These are phyloP conservation scores for Cyclura pinguis DNA, from an alignment of 2,797 vertebrate genomes.

Conservation along the genomic window DNA sequence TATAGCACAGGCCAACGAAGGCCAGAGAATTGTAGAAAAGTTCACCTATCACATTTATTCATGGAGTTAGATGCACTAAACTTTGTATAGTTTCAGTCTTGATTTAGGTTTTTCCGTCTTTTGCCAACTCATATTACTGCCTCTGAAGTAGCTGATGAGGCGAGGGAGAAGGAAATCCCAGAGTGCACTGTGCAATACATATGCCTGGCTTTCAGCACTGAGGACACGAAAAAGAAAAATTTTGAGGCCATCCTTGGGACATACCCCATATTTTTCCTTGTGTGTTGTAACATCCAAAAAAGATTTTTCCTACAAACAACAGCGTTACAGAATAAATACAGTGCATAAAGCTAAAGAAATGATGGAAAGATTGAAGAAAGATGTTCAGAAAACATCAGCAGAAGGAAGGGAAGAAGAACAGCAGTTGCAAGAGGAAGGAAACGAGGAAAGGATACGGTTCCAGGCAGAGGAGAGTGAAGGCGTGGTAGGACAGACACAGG, in stretches of 20 bases:
- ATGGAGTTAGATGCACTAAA: slow-evolving; percentile 21
- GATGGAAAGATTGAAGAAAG: too few relatives aligned
- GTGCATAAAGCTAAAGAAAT: too few relatives aligned
- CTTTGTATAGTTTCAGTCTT: background rate
- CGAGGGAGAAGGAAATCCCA: background rate
- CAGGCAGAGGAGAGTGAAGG: too few relatives aligned
- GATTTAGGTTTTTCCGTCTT: slow-evolving; percentile 15
- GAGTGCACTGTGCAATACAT: background rate
- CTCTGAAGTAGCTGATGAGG: background rate
- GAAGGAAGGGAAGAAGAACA: too few relatives aligned
- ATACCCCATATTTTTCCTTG: background rate
- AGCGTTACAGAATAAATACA: too few relatives aligned
- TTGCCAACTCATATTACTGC: background rate
- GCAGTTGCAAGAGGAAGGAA: too few relatives aligned
- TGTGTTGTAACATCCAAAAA: background rate
- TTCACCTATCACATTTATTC: slow-evolving; percentile 9
- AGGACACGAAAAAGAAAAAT: background rate
- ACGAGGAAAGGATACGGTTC: too few relatives aligned
- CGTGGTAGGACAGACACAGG: too few relatives aligned
- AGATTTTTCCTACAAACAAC: too few relatives aligned
- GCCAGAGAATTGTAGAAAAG: slow-evolving; percentile 31
- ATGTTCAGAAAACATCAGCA: too few relatives aligned
- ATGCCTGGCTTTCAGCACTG: background rate
- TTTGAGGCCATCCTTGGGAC: background rate
- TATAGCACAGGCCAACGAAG: background rate